Percentiles rank a stretch among this genome's conserved stretches.
Conservation (phyloP, 2,888 invertebrate genomes). For the Tetrapedia diversipes region DNA sequence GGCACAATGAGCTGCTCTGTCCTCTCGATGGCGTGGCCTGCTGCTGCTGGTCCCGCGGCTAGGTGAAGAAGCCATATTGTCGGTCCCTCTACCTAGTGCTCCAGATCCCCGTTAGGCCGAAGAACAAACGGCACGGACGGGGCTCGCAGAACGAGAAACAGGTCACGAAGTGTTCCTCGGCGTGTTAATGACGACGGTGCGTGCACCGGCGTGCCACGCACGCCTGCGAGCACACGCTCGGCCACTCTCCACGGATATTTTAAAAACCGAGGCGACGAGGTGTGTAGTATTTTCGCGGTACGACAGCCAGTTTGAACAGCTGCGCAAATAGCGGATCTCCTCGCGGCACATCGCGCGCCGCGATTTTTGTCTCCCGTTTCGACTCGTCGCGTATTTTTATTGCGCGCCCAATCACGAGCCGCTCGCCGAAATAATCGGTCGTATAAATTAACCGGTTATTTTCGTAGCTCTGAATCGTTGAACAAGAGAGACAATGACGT, state of each 20-base stretch:
- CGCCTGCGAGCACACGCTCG: slow-evolving; percentile 34
- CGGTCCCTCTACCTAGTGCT: slow-evolving; percentile 55
- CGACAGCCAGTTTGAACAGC: slow-evolving; percentile 74
- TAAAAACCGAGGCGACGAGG: slow-evolving; percentile 74
- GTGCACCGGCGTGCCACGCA: slow-evolving; percentile 16
- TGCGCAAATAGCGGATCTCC: slow-evolving; percentile 75
- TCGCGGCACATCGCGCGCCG: slow-evolving; percentile 52
- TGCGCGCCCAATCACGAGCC: slow-evolving; percentile 39
- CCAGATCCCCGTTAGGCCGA: slow-evolving; percentile 45
- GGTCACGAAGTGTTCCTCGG: slow-evolving; percentile 62
- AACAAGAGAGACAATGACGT: neutral
- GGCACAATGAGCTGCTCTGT: slow-evolving; percentile 34
- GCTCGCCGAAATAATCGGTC: slow-evolving; percentile 36
- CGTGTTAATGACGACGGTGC: slow-evolving; percentile 59
- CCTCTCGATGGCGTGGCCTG: too few species aligned
- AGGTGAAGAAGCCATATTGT: slow-evolving; percentile 33
- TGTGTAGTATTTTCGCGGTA: slow-evolving; percentile 71
- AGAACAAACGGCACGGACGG: slow-evolving; percentile 29
- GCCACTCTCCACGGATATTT: slow-evolving; percentile 65
- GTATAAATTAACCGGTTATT: slow-evolving; percentile 40
- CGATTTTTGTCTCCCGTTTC: slow-evolving; percentile 63
- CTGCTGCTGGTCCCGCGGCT: neutral
- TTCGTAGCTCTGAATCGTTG: neutral
- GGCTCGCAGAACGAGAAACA: slow-evolving; percentile 51
- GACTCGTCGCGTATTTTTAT: slow-evolving; percentile 51